Evolutionary conservation across 30 jellyfish, hydroid and myxozoan species (phyloP).

Genomic region (Pseudorhiza aurosa): DNA sequence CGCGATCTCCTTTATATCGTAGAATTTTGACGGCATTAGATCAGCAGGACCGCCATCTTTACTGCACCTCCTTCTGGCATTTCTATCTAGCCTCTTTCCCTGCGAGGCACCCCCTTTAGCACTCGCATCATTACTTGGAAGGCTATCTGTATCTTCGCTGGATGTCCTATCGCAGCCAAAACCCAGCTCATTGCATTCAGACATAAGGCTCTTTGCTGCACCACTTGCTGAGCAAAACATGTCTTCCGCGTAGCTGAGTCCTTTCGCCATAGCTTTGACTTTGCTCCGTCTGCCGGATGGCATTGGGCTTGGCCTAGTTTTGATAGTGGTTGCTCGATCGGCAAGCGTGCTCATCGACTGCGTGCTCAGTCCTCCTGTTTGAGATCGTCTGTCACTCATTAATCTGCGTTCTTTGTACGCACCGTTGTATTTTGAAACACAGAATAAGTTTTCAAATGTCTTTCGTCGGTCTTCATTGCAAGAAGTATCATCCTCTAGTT

Average conservation of each 20-base stretch:
- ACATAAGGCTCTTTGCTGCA: slow-evolving; percentile 4
- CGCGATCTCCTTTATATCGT: slow-evolving; percentile 41
- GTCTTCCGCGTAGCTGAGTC: neutral
- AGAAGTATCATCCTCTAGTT: slow-evolving; percentile 34
- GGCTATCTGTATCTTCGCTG: slow-evolving; percentile 51
- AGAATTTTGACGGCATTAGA: slow-evolving; percentile 30
- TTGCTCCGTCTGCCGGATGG: slow-evolving; percentile 2
- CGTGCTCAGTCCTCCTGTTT: neutral
- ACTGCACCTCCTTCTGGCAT: neutral
- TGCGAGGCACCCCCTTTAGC: neutral
- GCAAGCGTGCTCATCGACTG: neutral
- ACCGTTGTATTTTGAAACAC: slow-evolving; percentile 29
- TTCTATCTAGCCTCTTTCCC: neutral
- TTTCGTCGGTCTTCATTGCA: slow-evolving; percentile 49
- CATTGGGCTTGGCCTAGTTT: neutral
- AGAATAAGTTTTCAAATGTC: slow-evolving; percentile 9
- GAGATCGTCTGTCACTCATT: slow-evolving; percentile 17
- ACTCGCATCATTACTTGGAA: slow-evolving; percentile 4
- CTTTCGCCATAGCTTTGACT: neutral
- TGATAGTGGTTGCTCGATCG: neutral
- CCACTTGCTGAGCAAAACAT: slow-evolving; percentile 23
- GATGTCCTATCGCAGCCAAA: slow-evolving; percentile 15
- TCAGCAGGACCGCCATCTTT: neutral
- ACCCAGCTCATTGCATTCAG: slow-evolving; percentile 14
- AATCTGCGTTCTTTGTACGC: slow-evolving; percentile 21